Base-by-base conservation (phyloP, 2,113 vertebrate genomes). In the Dryoscopus gambensis region DNA sequence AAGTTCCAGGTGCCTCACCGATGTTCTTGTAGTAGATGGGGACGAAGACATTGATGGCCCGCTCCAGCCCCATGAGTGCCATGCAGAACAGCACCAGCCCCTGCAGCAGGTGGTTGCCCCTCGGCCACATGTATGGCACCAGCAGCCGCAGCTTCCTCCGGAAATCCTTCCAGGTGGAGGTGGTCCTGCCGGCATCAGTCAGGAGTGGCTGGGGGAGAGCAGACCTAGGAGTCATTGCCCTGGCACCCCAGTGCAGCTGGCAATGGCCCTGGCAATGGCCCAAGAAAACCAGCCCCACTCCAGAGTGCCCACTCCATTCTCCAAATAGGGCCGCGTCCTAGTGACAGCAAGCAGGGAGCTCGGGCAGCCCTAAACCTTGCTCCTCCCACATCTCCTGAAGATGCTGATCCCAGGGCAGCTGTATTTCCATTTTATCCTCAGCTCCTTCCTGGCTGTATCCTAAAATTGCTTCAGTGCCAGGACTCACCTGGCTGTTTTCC, bases 21-120 rank as follows among this genome's bases (percentile, higher is more conserved):
- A 99, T 99, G 73, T 99, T 95, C 91, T 98, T 99, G 96, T 98
- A 99, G 98, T 98, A 99, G 97, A 99, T 98, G 7, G 99, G 99
- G 13, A 99, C 99, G 5, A 99, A 99, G 92, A 99, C 94, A 0
- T 99, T 99, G 90, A 99, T 97, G 30, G 56, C 99, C 15, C 99
- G 95, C 90, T 99, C 99, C 30, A 98, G 19, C 22, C 97, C 99
- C 97, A 99, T 98, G 84, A 99, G 97, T 0, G 92, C 91, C 95
- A 99, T 96, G 90, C 99, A 99, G 94, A 99, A 96, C 53, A 99
- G 33, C 70, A 99, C 99, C 47, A 99, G 96, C 4, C 98, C 44
- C 98, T 99, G 99, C 55, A 99, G 98, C 20, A 96, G 25, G 14
- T 93, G 25, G 85, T 89, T 99, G 47, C 98, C 98, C 30, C 28